Evolutionary conservation across 2,113 vertebrate genomes (phyloP).

Genomic region (Cygnus atratus): DNA sequence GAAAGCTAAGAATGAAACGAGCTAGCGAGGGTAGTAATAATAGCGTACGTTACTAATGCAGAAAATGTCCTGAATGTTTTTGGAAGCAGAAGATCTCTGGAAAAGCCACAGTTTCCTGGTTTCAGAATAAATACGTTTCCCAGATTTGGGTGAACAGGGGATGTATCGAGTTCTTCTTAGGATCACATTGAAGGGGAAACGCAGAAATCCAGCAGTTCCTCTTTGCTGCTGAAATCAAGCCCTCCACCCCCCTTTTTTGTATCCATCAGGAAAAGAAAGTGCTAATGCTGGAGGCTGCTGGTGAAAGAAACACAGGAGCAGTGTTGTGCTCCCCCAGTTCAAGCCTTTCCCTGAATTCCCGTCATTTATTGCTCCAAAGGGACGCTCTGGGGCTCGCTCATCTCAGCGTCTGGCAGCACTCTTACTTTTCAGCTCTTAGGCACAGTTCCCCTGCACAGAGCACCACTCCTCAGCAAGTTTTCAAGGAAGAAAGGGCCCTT

Average conservation of each 20-base stretch:
- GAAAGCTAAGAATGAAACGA: background rate
- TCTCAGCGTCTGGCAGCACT: background rate
- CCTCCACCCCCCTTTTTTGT: fast-evolving
- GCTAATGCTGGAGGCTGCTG: background rate
- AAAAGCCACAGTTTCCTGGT: slow-evolving; percentile 16
- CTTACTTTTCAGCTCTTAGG: background rate
- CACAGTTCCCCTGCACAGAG: background rate
- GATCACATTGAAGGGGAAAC: background rate
- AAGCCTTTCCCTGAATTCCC: background rate
- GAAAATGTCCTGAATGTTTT: background rate
- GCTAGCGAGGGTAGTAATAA: background rate
- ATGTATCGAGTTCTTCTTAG: fast-evolving
- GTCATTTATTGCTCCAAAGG: background rate
- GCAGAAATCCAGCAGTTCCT: background rate
- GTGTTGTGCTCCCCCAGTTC: background rate
- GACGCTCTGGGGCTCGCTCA: background rate
- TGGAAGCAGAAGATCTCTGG: background rate
- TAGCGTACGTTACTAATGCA: background rate
- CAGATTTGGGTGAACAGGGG: background rate
- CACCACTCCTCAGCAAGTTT: background rate
- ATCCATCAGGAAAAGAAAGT: background rate
- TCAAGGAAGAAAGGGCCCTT: background rate
- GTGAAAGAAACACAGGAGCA: background rate
- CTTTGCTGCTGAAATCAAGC: background rate
- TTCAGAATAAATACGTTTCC: background rate